Evolutionary conservation across 2,888 invertebrate genomes (phyloP), one percentile per base, ranked within the genome.

Genomic region (Formica aserva): DNA sequence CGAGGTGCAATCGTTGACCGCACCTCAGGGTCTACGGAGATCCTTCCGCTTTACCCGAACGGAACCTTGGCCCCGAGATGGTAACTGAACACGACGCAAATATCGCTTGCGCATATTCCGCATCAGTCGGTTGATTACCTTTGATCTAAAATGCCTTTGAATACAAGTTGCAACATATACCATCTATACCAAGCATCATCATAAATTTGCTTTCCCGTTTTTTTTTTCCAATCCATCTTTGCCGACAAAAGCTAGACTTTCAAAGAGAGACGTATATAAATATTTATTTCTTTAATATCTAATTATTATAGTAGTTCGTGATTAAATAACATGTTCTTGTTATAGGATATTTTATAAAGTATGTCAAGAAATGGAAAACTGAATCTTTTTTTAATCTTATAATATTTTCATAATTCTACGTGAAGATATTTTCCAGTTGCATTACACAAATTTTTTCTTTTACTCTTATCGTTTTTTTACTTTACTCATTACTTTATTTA

Each of bases 31-130:
- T 52, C 32, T 32, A 48, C 48, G 18, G 9, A 52, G 45, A 60
- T 80, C 71, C 60, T 71, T 78, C 78, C 78, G 60, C 78, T 80
- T 80, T 71, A 22, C 71, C 35, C 60, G 35, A 71, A 78, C 71
- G 78, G 71, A 78, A 71, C 57, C 60, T 71, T 71, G 32, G 32
- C 22, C 78, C 32, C 63, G 57, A 32, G 66, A 66, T n/a, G 26
- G 78, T 69, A 78, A 78, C 52, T 55, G 71, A 69, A 57, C 26
- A 45, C 71, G 35, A 60, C 78, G 78, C 45, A 80, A 78, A 60
- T 48, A 45, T 45, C 41, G 41, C 26, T 69, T 5, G 35, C 38
- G 38, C 38, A 29, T 69, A 32, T 22, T 38, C 57, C 15, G 18
- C 15, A 13, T 26, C n/a, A 52, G 15, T 18, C 13, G 26, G n/a